Evolutionary conservation across 2,888 invertebrate genomes (phyloP).

Genomic region (Trichopria drosophilae): DNA sequence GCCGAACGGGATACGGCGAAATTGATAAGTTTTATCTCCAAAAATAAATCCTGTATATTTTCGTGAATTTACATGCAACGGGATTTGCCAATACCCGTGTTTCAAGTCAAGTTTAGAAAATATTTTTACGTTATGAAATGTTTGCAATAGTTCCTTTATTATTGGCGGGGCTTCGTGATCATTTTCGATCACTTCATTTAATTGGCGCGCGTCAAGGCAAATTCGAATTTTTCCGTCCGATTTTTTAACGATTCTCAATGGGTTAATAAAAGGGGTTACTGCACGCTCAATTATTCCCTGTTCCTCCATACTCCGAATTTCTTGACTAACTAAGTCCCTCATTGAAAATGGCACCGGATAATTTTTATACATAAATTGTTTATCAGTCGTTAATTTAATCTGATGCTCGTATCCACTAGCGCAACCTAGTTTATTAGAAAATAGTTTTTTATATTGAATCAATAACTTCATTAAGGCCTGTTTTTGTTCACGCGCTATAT

Average conservation of each 20-base stretch:
- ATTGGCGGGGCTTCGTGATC: constrained; percentile 39
- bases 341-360: constrained; percentile 42
- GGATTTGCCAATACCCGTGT: no score
- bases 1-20: no score
- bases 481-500: no score
- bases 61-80: no score
- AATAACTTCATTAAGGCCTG: no score
- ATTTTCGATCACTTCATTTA: constrained; percentile 25
- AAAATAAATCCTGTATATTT: constrained; percentile 30
- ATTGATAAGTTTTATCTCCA: constrained; percentile 33
- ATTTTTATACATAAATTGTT: constrained; percentile 34
- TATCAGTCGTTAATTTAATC: constrained; percentile 35
- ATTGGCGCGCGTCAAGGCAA: no score
- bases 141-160: constrained; percentile 29
- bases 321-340: constrained; percentile 30
- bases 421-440: constrained; percentile 36
- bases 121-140: constrained; percentile 30
- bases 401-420: constrained; percentile 38
- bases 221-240: no score
- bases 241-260: no score
- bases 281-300: background rate
- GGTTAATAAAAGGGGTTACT: no score
- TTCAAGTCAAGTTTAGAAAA: constrained; percentile 33
- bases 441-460: constrained; percentile 27
- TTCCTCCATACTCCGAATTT: background rate